Base-by-base conservation (phyloP, 2,888 invertebrate genomes). In the Mesorhabditis sp. region DNA sequence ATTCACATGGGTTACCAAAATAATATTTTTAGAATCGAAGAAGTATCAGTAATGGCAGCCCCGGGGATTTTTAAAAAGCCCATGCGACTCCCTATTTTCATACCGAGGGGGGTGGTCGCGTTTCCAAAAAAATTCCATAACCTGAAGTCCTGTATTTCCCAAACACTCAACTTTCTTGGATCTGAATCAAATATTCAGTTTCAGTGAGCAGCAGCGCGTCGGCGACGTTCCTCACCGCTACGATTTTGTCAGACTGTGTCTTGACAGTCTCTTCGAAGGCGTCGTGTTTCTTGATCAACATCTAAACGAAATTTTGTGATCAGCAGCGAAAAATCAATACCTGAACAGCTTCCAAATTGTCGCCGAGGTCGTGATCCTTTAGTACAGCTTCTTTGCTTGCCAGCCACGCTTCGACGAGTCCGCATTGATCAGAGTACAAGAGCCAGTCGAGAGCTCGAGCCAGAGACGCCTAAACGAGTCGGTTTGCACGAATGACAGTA, bases 351-450 rank as follows among this genome's bases (percentile, higher is more conserved):
- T 91, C 88, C 71, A 90, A 85, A 3, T 90, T 89, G 78, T 90
- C 90, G 0, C 96, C 97, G 4, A 95, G 89, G 86, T 96, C 96
- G 77, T 95, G 94, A 83, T 95, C 95, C 86, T 94, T 93, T 10
- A 97, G 90, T 89, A 95, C 94, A 0, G 95, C 96, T 87, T 97
- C 96, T 87, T 96, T 96, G 62, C 92, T 91, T 0, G 93, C 92
- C 64, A 97, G 89, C 94, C 96, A 96, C 81, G 91, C 91, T 80
- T 96, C 95, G 0, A 93, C 91, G 87, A 93, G 92, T 13, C 65
- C 66, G 15, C 76, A 77, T 62, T 76, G 76, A 45, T 78, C 78
- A 45, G 74, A 76, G 74, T 74, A 78, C 7, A 74, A 64, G 44
- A 76, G 68, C 78, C 78, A 78, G 62, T 78, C 78, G 4, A 78